A percentile compares a stretch with the other conserved stretches of the same genome.
phyloP scores from a whole-genome alignment of 2,888 invertebrate genomes.

The Drosophila nigricruria region DNA sequence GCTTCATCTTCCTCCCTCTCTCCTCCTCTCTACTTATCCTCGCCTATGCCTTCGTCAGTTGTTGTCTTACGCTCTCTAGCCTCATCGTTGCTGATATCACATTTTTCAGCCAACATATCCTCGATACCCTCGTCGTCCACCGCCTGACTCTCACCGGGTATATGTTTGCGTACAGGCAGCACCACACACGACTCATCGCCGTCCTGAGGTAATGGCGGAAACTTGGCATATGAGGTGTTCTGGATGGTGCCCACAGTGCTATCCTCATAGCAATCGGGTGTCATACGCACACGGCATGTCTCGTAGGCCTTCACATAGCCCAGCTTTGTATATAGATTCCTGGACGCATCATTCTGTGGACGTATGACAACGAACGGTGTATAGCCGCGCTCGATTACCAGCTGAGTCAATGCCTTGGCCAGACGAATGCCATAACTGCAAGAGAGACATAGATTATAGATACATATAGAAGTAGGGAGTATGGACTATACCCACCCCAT shows the following conservation, averaged over 20 bases:
- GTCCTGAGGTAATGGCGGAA: slow-evolving; percentile 69
- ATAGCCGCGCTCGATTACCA: slow-evolving; percentile 91
- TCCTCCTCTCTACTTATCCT: slow-evolving; percentile 79
- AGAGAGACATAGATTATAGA: neutral
- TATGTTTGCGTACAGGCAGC: slow-evolving; percentile 53
- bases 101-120: slow-evolving; percentile 85
- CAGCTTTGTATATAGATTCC: slow-evolving; percentile 92
- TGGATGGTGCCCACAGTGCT: slow-evolving; percentile 68
- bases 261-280: slow-evolving; percentile 85
- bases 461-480: neutral
- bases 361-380: slow-evolving; percentile 94
- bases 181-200: slow-evolving; percentile 53
- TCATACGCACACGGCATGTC: slow-evolving; percentile 92
- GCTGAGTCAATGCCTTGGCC: slow-evolving; percentile 89
- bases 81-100: slow-evolving; percentile 85
- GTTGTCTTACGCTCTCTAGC: slow-evolving; percentile 81
- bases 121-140: slow-evolving; percentile 84
- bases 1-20: too few relatives aligned
- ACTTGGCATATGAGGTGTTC: slow-evolving; percentile 73
- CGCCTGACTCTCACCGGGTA: slow-evolving; percentile 70
- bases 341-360: slow-evolving; percentile 94
- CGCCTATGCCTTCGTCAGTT: slow-evolving; percentile 84
- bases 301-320: slow-evolving; percentile 93
- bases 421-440: slow-evolving; percentile 89
- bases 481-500: slow-evolving; percentile 86